Conservation (phyloP, 2,797 vertebrate species). For the Hemitrygon akajei region DNA sequence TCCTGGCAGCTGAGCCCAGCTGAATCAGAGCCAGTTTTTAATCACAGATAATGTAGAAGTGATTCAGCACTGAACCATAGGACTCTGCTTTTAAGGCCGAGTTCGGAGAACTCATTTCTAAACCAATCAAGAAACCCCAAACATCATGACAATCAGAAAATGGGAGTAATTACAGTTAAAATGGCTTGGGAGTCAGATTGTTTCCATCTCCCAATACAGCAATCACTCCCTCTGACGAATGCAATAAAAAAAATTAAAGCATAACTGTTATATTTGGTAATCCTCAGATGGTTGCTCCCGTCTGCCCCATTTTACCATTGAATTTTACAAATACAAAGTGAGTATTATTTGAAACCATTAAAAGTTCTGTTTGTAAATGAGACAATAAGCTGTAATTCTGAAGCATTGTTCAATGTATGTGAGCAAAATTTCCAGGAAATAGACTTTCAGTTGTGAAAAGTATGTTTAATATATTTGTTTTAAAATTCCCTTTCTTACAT, state of each 20-base stretch:
- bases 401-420: not conserved
- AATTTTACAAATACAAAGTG: not conserved
- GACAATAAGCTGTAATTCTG: too few species aligned
- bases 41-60: not conserved
- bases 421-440: not conserved
- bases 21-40: not conserved
- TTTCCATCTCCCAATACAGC: constrained; percentile 6
- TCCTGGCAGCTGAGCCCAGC: not conserved
- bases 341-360: not conserved
- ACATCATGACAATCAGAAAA: constrained; percentile 31
- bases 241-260: not conserved
- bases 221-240: not conserved
- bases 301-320: not conserved
- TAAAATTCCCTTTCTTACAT: not conserved
- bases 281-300: not conserved
- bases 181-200: not conserved
- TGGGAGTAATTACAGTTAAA: not conserved
- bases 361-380: not conserved
- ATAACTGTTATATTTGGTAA: constrained; percentile 13
- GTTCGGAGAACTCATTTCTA: constrained; percentile 25
- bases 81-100: not conserved
- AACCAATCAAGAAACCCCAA: not conserved
- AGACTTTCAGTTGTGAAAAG: not conserved
- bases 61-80: constrained; percentile 11
- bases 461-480: not conserved